These are phyloP conservation scores for Gnathochromis pfefferi DNA, from an alignment of 2,113 vertebrate species.

Conservation along the genomic window DNA sequence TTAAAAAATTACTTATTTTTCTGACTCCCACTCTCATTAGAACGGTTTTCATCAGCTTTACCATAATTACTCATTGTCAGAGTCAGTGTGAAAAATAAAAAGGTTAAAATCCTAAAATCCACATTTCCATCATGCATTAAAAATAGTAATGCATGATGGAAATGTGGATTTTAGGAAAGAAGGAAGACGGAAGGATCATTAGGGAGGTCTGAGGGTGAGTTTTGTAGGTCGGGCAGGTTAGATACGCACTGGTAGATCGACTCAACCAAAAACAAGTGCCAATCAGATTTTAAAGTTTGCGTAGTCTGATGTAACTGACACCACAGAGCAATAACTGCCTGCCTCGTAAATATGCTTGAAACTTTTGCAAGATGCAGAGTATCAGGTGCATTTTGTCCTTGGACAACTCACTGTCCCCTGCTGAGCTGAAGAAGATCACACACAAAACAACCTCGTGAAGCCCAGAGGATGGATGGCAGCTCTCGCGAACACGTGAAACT, in stretches of 20 bases:
- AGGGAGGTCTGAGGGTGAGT: neutral
- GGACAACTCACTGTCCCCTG: neutral
- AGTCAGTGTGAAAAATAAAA: neutral
- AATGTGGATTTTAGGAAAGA: neutral
- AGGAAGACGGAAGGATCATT: neutral
- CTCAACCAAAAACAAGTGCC: neutral
- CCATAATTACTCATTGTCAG: neutral
- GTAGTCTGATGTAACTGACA: neutral
- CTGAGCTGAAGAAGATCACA: constrained; percentile 26
- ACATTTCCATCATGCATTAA: neutral
- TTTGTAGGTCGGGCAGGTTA: neutral
- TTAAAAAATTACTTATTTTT: neutral
- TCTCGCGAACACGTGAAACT: constrained; percentile 45
- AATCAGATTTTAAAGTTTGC: neutral
- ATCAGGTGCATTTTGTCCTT: constrained; percentile 10
- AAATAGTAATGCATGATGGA: neutral
- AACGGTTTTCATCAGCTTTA: neutral
- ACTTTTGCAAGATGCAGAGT: neutral
- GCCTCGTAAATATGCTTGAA: neutral
- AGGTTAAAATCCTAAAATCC: neutral
- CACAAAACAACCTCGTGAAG: constrained; percentile 12
- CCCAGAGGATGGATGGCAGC: constrained; percentile 17
- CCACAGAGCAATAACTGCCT: neutral
- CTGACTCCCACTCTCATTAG: neutral
- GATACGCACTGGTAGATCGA: neutral